Base-by-base conservation (phyloP, 2,113 vertebrate genomes). In the Prinia subflava region DNA sequence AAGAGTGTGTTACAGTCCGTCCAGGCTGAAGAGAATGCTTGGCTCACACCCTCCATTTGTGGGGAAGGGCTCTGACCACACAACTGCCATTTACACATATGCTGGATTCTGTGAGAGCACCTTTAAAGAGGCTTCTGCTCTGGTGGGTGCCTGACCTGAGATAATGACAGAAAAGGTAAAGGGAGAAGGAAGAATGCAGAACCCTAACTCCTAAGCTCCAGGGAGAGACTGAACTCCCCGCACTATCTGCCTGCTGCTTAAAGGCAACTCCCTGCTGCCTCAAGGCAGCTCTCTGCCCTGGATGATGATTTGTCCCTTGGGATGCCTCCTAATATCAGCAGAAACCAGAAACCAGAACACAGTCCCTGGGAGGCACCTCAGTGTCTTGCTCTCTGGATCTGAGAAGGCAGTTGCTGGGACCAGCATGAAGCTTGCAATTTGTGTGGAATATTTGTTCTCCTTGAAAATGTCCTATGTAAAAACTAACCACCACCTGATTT, bases 11-110 rank as follows among this genome's bases (percentile, higher is more conserved):
- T 69, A 15, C 31, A 6, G 31, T 31, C 31, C 50, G 37, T 83
- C 20, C 37, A 11, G n/a, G 41, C 31, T 20, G 59, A 84, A 68
- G 21, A 77, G 37, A 73, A 22, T 0, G 2, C 21, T 55, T 46
- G 52, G 7, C 30, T 83, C 28, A 78, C 57, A 52, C 27, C 9
- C 47, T n/a, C n/a, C 10, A 1, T 57, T 77, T 41, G 44, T 69
- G 19, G 41, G 37, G 10, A 50, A 69, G 46, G 42, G 35, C 31
- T 87, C 21, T 76, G 63, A 39, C 18, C 20, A 7, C 52, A 30
- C 0, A 0, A 16, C n/a, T 87, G 24, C 31, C 42, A 18, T 33
- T 71, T 37, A 42, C 3, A 16, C 0, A 2, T 5, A 1, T n/a
- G 42, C 42, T 23, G 18, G 0, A 1, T 63, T 67, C 53, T 18